Percentiles rank a stretch among this genome's conserved stretches.
phyloP scores from a whole-genome alignment of 2,797 vertebrate species.

The Rhyacichthys aspro region DNA sequence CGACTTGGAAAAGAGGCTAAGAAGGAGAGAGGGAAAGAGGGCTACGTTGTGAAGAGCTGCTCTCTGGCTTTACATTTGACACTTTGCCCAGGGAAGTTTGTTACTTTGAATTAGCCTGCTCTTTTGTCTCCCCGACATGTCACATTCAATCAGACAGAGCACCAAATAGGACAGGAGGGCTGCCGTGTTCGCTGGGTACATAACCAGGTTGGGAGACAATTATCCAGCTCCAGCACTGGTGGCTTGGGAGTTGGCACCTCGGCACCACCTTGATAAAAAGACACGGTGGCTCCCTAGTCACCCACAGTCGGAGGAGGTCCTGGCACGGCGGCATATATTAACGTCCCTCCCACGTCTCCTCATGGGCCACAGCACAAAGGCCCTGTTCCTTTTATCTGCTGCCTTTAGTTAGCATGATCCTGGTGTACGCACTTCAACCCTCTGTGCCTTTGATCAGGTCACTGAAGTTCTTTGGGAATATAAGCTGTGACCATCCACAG shows the following conservation, averaged over 20 bases:
- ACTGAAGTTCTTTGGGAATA: constrained; percentile 51
- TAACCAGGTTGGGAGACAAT: constrained; percentile 88
- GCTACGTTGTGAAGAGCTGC: constrained; percentile 75
- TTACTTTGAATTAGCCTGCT: constrained; percentile 95
- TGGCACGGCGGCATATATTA: constrained; percentile 78
- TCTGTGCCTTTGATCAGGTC: constrained; percentile 66
- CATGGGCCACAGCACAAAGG: constrained; percentile 74
- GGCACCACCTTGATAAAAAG: constrained; percentile 88
- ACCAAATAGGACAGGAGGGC: constrained; percentile 76
- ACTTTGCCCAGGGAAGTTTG: constrained; percentile 88
- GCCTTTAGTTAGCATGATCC: constrained; percentile 70
- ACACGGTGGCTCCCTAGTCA: constrained; percentile 86
- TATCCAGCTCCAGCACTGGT: constrained; percentile 65
- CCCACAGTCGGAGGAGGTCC: constrained; percentile 71
- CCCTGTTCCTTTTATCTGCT: constrained; percentile 82
- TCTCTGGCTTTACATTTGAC: constrained; percentile 79
- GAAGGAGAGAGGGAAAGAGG: constrained; percentile 49
- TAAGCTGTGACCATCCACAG: constrained; percentile 34
- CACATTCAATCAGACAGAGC: constrained; percentile 88
- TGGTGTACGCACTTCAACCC: constrained; percentile 39
- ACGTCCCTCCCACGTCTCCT: constrained; percentile 67
- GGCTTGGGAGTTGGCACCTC: constrained; percentile 89
- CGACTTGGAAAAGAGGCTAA: constrained; percentile 36
- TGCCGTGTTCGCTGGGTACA: constrained; percentile 84
- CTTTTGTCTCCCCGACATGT: constrained; percentile 95